Base-by-base conservation (phyloP, 2,113 vertebrate genomes). In the Sinocyclocheilus maitianheensis region DNA sequence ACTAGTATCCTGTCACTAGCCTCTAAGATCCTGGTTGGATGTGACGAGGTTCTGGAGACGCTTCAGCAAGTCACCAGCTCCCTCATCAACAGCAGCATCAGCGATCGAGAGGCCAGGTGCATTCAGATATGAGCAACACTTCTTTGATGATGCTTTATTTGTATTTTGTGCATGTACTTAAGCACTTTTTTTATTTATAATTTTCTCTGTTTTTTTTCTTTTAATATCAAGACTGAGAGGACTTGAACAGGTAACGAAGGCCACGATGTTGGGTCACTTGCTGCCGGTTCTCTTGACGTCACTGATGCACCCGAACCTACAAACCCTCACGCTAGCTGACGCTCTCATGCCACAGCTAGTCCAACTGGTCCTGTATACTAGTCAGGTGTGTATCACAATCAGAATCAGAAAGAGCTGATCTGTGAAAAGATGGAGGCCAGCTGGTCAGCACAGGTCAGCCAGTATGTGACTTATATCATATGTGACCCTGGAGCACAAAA, bases 291-390 rank as follows among this genome's bases (percentile, higher is more conserved):
- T 99, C 12, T 94, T 99, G 89, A 99, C 97, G 0, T 97, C 98
- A 74, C 92, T 99, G 93, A 99, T 99, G 98, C 98, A 99, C 90
- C 97, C 97, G 9, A 99, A 99, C 89, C 93, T 99, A 76, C 98
- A 99, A 90, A 98, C 98, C 4, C 92, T 99, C 63, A 97, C 93
- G 14, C 96, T 99, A 82, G 98, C 97, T 10, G 98, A 99, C 34
- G 97, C 97, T 11, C 95, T 99, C 89, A 99, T 99, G 98, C 97
- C 98, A 78, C 98, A 99, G 93, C 93, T 99, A 55, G 97, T 99
- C 40, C 98, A 99, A 90, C 94, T 99, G 76, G 98, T 99, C 3
- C 97, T 99, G 60, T 99, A 99, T 81, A 99, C 98, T 46, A 99
- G 98, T 90, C 98, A 99, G 97, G 98, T 99, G 90, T 0, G 84